Conservation (phyloP, 2,113 vertebrate genomes). For the Saccopteryx leptura region DNA sequence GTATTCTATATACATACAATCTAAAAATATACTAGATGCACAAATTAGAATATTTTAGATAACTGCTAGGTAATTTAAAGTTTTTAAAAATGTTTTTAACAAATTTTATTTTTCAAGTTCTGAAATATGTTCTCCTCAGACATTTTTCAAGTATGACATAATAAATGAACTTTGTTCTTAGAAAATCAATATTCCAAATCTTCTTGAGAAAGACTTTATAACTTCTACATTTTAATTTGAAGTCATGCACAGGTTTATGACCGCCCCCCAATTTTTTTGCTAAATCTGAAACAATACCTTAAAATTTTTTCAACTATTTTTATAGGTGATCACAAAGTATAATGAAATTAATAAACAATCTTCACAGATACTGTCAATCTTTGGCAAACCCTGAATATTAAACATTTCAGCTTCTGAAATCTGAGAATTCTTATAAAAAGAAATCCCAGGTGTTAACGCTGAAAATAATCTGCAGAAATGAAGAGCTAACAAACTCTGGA, state of each 20-base stretch:
- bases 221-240: slow-evolving; percentile 37
- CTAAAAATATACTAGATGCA: background rate
- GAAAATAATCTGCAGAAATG: slow-evolving; percentile 36
- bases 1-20: background rate
- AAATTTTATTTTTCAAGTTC: background rate
- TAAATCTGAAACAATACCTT: slow-evolving; percentile 42
- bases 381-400: slow-evolving; percentile 1
- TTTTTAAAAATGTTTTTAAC: slow-evolving; percentile 15
- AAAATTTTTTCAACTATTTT: slow-evolving; percentile 17
- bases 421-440: background rate
- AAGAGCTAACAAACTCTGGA: background rate
- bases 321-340: background rate
- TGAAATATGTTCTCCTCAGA: background rate
- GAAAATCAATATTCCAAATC: slow-evolving; percentile 32
- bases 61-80: background rate
- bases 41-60: slow-evolving; percentile 37
- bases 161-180: slow-evolving; percentile 18
- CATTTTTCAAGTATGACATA: background rate
- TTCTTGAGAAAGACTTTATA: background rate
- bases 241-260: background rate
- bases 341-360: slow-evolving; percentile 47
- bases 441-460: background rate
- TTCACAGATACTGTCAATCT: slow-evolving; percentile 2
- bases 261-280: background rate
- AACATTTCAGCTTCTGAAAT: background rate